A percentile compares a stretch with the other conserved stretches of the same genome.
These are phyloP conservation scores for Aethina tumida DNA, from an alignment of 1,140 invertebrate species.

Conservation along the genomic window DNA sequence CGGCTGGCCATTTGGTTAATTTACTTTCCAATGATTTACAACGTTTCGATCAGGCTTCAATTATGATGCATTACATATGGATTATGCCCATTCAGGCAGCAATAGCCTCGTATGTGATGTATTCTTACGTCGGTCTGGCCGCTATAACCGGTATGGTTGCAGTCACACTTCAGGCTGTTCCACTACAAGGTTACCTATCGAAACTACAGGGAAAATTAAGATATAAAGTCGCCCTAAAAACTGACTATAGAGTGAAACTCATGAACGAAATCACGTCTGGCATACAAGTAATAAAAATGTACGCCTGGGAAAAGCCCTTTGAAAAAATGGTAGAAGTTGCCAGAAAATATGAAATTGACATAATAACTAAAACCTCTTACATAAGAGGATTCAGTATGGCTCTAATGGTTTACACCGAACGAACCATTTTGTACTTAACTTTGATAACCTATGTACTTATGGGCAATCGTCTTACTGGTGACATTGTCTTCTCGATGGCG, in stretches of 20 bases:
- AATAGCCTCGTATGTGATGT: slow-evolving; percentile 52
- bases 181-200: slow-evolving; percentile 58
- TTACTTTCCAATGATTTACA: slow-evolving; percentile 64
- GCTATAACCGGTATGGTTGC: slow-evolving; percentile 49
- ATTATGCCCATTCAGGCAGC: slow-evolving; percentile 63
- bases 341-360: slow-evolving; percentile 53
- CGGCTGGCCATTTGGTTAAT: slow-evolving; percentile 60
- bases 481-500: slow-evolving; percentile 62
- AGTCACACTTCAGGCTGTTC: slow-evolving; percentile 50
- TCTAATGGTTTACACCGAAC: slow-evolving; percentile 54
- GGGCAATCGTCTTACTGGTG: slow-evolving; percentile 50
- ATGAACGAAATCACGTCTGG: slow-evolving; percentile 76
- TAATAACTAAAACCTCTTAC: slow-evolving; percentile 57
- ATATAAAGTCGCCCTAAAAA: slow-evolving; percentile 54
- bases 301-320: slow-evolving; percentile 73
- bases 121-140: slow-evolving; percentile 45
- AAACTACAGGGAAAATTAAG: slow-evolving; percentile 52
- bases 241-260: slow-evolving; percentile 68
- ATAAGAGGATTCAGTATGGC: slow-evolving; percentile 60
- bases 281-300: slow-evolving; percentile 76
- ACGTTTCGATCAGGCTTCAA: slow-evolving; percentile 42
- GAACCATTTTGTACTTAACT: slow-evolving; percentile 60
- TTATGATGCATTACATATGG: slow-evolving; percentile 54
- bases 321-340: slow-evolving; percentile 50
- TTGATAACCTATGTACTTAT: slow-evolving; percentile 56